Base-by-base conservation (phyloP, 2,113 vertebrate genomes). In the Seriola aureovittata region DNA sequence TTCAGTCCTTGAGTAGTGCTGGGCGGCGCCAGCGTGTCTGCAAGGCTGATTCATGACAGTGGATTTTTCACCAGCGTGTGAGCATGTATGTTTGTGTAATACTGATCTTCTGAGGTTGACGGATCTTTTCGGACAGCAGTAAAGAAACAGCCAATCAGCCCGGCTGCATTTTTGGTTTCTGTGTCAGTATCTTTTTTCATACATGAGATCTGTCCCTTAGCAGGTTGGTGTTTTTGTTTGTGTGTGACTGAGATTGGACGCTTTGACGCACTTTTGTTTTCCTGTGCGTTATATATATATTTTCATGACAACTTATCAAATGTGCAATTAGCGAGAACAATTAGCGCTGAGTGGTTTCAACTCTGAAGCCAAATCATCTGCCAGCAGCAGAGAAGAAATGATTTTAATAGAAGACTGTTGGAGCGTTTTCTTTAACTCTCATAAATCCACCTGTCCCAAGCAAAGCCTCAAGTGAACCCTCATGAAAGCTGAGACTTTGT, bases 281-380 rank as follows among this genome's bases (percentile, higher is more conserved):
- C 46, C 17, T 77, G 34, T 72, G 29, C 16, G 13, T 23, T 21
- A 1, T 59, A 40, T 57, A 17, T 66, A 40, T 57, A 17, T 66
- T 66, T 70, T 46, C 6, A 59, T 48, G 1, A 66, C 55, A 57
- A 54, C 48, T 72, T 57, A 57, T 76, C 46, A 71, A 57, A 59
- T 34, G 57, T 81, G 72, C 81, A 87, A 88, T 91, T 83, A 84
- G 46, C 63, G 25, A 46, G 55, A 74, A 73, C 78, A 85, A 77
- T 89, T 75, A 78, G 42, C 11, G 14, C 3, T 58, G 66, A 85
- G 67, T 64, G 65, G 57, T 60, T 78, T 80, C 16, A 75, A n/a
- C 38, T 21, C 32, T 71, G 70, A 42, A 74, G 70, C 70, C 71
- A 69, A 48, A 66, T 67, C 67, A 48, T 76, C 65, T 66, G 69